Evolutionary conservation across 2,797 vertebrate species (phyloP), one percentile per base, ranked within the genome.

Genomic region (Etheostoma nigrum): DNA sequence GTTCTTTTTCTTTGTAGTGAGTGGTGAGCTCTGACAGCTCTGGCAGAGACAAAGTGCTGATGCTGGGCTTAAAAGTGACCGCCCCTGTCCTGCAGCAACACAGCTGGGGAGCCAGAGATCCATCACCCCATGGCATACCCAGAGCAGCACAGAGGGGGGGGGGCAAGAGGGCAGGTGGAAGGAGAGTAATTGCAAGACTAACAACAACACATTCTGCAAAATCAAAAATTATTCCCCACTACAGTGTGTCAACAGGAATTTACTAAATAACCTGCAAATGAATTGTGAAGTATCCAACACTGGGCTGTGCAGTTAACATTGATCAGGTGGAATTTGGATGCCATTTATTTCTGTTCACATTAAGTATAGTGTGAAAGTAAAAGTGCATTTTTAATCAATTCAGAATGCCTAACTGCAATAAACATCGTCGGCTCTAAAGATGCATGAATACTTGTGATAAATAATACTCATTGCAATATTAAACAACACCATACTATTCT

Each of bases 1-100:
- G 73, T 86, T 88, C 83, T 84, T 89, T 78, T 88, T 89, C 89
- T 91, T 86, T 84, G 83, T 88, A 86, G 82, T 44, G 70, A 79
- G 72, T 61, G 79, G 74, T 61, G 88, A 82, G 78, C 53, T 68
- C 82, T 94, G 95, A 95, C 94, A 92, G 90, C 74, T 77, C 89
- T 93, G 94, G 94, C 93, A 94, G 92, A 95, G 94, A 95, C 92
- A 93, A 88, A 95, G 93, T 93, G 92, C 90, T 88, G 87, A 91
- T 87, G 86, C 91, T 81, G 91, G 88, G 89, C 89, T 94, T 92
- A 91, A 94, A 94, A 94, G 92, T 94, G 94, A 92, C 92, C 88
- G 90, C 90, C 83, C 91, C 93, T 92, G 89, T 93, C 92, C 93
- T 88, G 92, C 85, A 91, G 93, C 92, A 85, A 83, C 87, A 78